Base-by-base conservation (phyloP, 2,797 vertebrate species). In the Xenopus petersii region DNA sequence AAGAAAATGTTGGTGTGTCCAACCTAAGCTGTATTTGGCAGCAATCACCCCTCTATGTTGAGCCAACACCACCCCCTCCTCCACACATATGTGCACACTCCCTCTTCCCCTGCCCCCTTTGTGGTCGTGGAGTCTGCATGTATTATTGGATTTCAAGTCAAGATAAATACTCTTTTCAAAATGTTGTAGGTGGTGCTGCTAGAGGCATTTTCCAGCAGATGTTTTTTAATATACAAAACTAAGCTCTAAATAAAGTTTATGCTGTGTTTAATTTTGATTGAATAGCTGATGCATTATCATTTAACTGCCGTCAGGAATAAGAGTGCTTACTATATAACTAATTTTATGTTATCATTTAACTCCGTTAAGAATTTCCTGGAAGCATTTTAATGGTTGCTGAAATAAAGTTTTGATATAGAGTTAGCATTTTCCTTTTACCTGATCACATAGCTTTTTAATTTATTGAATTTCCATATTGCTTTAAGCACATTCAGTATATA, bases 211-310 rank as follows among this genome's bases (percentile, higher is more conserved):
- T 47, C n/a, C 46, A 36, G 62, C 47, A 67, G 12, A 67, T 51
- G 21, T 60, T 60, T 47, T 51, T 49, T 51, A 67, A 68, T 68
- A 68, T 15, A 68, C 51, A 68, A 54, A 55, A 46, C 46, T 33
- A 24, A 24, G 49, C 58, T 67, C 46, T 36, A 30, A 54, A 15
- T 47, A 51, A 62, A 61, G 9, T 59, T 65, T 74, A 49, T 60
- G 54, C 64, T 60, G 56, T 42, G 30, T 67, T 59, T 65, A 59
- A 65, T 71, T 67, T 46, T 77, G 70, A 72, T 68, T 47, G 75
- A 77, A 70, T 21, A 56, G 67, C 74, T 75, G 58, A 72, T 49
- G 58, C 70, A 68, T 66, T 68, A 77, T 77, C 70, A 72, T 77
- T 67, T 72, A 67, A 15, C 64, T 33, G 58, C 75, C 61, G 69